Conservation (phyloP, 2,797 vertebrate species). For the Clarias platycephalus region DNA sequence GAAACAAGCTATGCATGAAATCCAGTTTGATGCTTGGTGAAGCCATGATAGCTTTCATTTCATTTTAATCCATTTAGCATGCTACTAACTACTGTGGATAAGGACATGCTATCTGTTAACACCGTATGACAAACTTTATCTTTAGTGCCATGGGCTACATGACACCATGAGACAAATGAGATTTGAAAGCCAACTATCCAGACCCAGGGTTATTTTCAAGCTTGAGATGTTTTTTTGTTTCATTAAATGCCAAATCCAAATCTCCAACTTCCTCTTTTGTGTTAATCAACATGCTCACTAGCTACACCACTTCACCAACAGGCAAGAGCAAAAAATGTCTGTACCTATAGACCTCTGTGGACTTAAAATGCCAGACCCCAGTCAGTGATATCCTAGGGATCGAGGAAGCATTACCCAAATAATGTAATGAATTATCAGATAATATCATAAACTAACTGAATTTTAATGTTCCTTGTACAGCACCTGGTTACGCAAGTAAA, state of each 20-base stretch:
- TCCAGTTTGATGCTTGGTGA: background rate
- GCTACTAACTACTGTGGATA: background rate
- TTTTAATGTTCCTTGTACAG: background rate
- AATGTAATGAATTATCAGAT: background rate
- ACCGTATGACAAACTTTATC: background rate
- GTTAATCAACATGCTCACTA: background rate
- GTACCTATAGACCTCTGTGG: background rate
- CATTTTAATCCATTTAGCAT: background rate
- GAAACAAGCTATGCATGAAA: background rate
- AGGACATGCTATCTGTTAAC: background rate
- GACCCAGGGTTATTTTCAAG: background rate
- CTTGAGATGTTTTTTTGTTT: background rate
- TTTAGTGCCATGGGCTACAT: background rate
- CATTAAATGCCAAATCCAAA: background rate
- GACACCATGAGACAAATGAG: background rate
- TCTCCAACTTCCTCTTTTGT: too few relatives aligned
- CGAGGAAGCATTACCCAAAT: background rate
- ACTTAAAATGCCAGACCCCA: background rate
- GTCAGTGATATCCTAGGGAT: background rate
- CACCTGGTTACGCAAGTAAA: too few relatives aligned
- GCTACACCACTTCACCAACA: background rate
- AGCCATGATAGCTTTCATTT: background rate
- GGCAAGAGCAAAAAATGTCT: background rate
- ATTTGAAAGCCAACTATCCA: background rate
- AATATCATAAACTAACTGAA: background rate